These are phyloP conservation scores for Pungitius pungitius DNA, from an alignment of 2,113 vertebrate species.

Conservation along the genomic window DNA sequence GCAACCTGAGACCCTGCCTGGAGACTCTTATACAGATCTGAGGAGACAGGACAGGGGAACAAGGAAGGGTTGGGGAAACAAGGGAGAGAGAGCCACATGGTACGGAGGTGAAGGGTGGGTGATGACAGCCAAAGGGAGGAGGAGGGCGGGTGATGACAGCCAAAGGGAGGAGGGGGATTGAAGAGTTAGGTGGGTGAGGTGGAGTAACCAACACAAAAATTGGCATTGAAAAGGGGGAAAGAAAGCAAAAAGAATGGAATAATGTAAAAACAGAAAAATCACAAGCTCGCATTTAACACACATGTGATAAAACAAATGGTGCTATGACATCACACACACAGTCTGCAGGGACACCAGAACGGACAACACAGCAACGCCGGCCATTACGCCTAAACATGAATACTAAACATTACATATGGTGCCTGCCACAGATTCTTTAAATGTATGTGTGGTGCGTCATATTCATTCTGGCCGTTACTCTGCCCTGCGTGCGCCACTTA, in stretches of 20 bases:
- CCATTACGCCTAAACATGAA: neutral
- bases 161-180: conserved; percentile 23
- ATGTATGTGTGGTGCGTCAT: neutral
- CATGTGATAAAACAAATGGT: conserved; percentile 50
- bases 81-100: conserved; percentile 2
- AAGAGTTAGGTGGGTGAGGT: neutral
- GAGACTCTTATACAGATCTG: conserved; percentile 99
- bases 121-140: conserved; percentile 29
- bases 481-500: conserved; percentile 61
- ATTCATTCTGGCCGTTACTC: too few relatives aligned
- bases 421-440: neutral
- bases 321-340: conserved; percentile 44
- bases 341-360: conserved; percentile 35
- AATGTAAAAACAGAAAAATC: conserved; percentile 54
- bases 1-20: conserved; percentile 93
- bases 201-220: neutral
- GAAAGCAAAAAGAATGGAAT: conserved; percentile 64
- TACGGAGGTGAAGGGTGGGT: neutral
- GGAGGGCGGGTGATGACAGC: conserved; percentile 12
- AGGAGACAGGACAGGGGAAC: conserved; percentile 74
- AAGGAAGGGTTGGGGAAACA: conserved; percentile 9
- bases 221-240: conserved; percentile 13
- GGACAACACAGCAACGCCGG: conserved; percentile 6
- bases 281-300: conserved; percentile 56
- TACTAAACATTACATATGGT: neutral